Conservation (phyloP, 2,113 vertebrate species). For the Notiomystis cincta region DNA sequence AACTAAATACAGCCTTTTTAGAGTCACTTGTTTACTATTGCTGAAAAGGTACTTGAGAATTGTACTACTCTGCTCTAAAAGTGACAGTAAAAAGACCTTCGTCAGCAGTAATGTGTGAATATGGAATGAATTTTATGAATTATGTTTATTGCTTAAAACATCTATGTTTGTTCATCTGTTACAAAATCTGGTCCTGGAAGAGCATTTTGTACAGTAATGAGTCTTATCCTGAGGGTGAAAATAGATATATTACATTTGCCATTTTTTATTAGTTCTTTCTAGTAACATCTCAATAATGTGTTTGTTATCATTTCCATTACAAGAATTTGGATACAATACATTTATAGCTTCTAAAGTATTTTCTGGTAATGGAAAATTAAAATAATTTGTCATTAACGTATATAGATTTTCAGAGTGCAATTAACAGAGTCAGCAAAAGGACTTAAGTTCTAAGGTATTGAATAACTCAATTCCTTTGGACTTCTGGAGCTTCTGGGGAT, state of each 20-base stretch:
- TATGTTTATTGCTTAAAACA: not conserved
- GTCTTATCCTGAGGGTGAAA: not conserved
- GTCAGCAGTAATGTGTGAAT: not conserved
- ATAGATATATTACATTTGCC: not conserved
- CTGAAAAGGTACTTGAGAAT: not conserved
- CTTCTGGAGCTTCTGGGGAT: not conserved
- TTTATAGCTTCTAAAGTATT: not conserved
- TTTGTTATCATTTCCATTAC: not conserved
- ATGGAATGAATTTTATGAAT: not conserved
- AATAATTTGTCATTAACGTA: not conserved
- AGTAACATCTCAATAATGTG: not conserved
- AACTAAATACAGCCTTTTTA: not conserved
- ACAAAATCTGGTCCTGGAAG: not conserved
- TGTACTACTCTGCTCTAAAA: not conserved
- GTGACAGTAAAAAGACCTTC: not conserved
- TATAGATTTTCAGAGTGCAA: not conserved
- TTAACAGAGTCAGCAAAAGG: not conserved
- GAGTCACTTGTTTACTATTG: not conserved
- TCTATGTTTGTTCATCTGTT: not conserved
- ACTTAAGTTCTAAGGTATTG: not conserved
- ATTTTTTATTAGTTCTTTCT: not conserved
- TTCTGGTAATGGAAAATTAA: not conserved
- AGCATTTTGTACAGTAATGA: not conserved
- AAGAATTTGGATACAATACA: not conserved
- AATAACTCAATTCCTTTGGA: not conserved